Base-by-base conservation (phyloP, 2,888 invertebrate species). In the Idaea dimidiata region DNA sequence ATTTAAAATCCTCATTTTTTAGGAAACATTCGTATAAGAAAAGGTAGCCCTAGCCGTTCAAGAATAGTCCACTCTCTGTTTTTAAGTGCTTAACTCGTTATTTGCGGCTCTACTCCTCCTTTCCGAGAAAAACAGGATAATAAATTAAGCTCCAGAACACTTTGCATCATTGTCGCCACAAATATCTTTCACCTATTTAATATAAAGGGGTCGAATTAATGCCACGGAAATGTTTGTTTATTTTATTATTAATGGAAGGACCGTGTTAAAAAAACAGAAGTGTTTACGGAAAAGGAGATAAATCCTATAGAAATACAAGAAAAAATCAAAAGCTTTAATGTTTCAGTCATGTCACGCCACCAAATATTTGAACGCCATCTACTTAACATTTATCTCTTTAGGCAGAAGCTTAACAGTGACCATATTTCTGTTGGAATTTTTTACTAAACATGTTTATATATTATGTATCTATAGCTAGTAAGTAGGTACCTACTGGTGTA, bases 11-110 rank as follows among this genome's bases (percentile, higher is more conserved):
- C 60, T 59, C 32, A n/a, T n/a, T 60, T 57, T 32, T 54, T 33
- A 62, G 54, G 55, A 59, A 55, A 59, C 33, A 18, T 58, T 18
- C 54, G n/a, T 58, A 32, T 54, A 57, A 31, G 53, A 55, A 62
- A 55, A 54, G 17, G 18, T 59, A 57, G 31, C 54, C 24, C 24
- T 18, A 33, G 54, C 59, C 18, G 10, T 43, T 43, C 10, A 14
- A 43, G 43, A 43, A 43, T 43, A 62, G 56, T 59, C 53, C 62
- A 59, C 60, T 62, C 61, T 62, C 63, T 67, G 68, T 67, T 76
- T 74, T 71, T 72, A 72, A 76, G 70, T 70, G 67, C 67, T 73
- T 62, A 60, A 63, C 66, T 67, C 65, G 69, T 73, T 72, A 77
- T 75, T 75, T 75, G 76, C 71, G 63, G 68, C 58, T 53, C 17